Conservation (phyloP, 2,888 invertebrate species). For the Saturnia japonica region DNA sequence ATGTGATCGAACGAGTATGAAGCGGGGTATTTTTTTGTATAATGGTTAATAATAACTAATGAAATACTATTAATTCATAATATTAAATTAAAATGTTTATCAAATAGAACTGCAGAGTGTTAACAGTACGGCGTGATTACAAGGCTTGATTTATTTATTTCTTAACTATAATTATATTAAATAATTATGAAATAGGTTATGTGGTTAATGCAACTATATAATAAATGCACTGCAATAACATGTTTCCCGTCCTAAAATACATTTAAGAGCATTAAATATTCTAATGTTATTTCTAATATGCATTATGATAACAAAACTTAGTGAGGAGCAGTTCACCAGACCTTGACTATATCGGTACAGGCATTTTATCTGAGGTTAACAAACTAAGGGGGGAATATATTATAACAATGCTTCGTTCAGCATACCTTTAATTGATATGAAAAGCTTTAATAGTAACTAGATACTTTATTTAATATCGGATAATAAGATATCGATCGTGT, state of each 20-base stretch:
- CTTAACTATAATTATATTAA: not conserved
- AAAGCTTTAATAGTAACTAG: slow-evolving; percentile 20
- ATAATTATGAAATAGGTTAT: not conserved
- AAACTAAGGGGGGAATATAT: slow-evolving; percentile 30
- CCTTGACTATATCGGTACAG: slow-evolving; percentile 29
- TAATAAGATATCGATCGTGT: too few species aligned
- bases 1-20: not conserved
- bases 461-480: not conserved
- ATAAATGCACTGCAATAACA: not conserved
- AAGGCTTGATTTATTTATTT: not conserved
- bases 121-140: too few species aligned
- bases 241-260: not conserved
- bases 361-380: slow-evolving; percentile 30
- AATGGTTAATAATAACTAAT: not conserved
- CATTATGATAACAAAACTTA: slow-evolving; percentile 26
- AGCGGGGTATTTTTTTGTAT: not conserved
- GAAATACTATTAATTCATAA: not conserved
- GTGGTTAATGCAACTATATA: not conserved
- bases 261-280: too few species aligned
- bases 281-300: not conserved
- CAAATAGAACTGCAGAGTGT: not conserved
- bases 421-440: slow-evolving; percentile 31
- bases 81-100: not conserved
- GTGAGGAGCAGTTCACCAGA: slow-evolving; percentile 35
- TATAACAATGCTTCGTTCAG: slow-evolving; percentile 34